These are phyloP conservation scores for Lymantria dispar DNA, from an alignment of 2,888 invertebrate genomes.

Conservation along the genomic window DNA sequence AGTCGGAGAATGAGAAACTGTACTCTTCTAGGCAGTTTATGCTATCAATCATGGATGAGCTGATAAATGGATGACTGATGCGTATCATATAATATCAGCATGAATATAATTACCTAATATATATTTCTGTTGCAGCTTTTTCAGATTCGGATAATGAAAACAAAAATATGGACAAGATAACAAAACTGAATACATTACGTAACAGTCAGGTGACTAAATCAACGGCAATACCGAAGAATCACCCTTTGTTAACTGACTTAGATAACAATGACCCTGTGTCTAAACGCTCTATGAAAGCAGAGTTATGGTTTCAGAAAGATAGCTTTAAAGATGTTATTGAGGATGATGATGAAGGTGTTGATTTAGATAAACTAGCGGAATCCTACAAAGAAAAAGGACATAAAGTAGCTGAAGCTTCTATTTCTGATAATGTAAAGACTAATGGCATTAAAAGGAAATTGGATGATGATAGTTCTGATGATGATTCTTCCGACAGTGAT, in stretches of 20 bases:
- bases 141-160: conserved; percentile 84
- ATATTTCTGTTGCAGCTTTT: conserved; percentile 71
- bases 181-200: conserved; percentile 63
- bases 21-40: too few relatives aligned
- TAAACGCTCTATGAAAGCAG: conserved; percentile 89
- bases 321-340: conserved; percentile 90
- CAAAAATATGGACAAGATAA: conserved; percentile 63
- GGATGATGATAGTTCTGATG: conserved; percentile 65
- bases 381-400: conserved; percentile 88
- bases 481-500: conserved; percentile 72
- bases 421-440: conserved; percentile 21
- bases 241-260: conserved; percentile 91
- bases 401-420: conserved; percentile 52
- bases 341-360: conserved; percentile 93
- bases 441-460: conserved; percentile 51
- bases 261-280: conserved; percentile 89
- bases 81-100: too few relatives aligned
- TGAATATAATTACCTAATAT: neutral
- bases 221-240: conserved; percentile 61
- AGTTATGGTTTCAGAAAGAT: conserved; percentile 94
- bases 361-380: conserved; percentile 90
- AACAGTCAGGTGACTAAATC: conserved; percentile 56
- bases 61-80: too few relatives aligned
- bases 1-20: too few relatives aligned
- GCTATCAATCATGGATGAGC: too few relatives aligned